Conservation (phyloP, 2,888 invertebrate genomes). For the Agonopterix arenella region DNA sequence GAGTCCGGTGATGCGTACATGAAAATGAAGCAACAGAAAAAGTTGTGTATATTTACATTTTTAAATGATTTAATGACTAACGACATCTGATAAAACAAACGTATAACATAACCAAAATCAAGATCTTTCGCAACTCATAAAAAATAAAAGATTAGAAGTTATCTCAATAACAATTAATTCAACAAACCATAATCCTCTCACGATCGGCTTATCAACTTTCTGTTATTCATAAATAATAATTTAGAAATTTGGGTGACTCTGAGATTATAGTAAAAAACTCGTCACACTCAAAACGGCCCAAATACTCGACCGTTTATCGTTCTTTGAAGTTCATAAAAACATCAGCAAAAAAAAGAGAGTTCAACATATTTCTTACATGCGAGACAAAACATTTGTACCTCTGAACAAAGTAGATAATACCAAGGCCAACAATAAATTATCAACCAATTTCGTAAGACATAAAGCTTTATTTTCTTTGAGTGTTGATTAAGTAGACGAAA, state of each 20-base stretch:
- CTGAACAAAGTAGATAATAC: constrained; percentile 4
- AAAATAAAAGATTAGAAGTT: constrained; percentile 5
- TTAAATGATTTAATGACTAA: too few relatives aligned
- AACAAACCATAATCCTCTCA: constrained; percentile 19
- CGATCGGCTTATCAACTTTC: constrained; percentile 29
- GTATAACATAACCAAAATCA: too few relatives aligned
- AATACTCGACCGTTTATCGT: constrained; percentile 10
- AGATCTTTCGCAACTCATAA: too few relatives aligned
- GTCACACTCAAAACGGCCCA: constrained; percentile 23
- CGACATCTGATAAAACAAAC: too few relatives aligned
- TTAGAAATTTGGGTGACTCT: constrained; percentile 29
- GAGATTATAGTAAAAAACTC: constrained; percentile 39
- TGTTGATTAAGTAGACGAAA: neutral
- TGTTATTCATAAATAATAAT: constrained; percentile 32
- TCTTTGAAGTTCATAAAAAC: too few relatives aligned
- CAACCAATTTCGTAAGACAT: neutral
- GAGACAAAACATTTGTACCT: constrained; percentile 13
- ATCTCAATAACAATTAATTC: constrained; percentile 23
- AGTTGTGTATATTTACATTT: too few relatives aligned
- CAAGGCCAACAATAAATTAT: neutral
- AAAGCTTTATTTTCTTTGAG: neutral
- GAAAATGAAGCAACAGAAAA: too few relatives aligned
- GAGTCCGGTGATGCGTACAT: too few relatives aligned
- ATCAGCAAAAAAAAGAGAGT: too few relatives aligned
- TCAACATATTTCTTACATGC: constrained; percentile 7